A percentile compares a stretch with the other conserved stretches of the same genome.
phyloP scores from a whole-genome alignment of 2,113 vertebrate species.

The Xenus cinereus region DNA sequence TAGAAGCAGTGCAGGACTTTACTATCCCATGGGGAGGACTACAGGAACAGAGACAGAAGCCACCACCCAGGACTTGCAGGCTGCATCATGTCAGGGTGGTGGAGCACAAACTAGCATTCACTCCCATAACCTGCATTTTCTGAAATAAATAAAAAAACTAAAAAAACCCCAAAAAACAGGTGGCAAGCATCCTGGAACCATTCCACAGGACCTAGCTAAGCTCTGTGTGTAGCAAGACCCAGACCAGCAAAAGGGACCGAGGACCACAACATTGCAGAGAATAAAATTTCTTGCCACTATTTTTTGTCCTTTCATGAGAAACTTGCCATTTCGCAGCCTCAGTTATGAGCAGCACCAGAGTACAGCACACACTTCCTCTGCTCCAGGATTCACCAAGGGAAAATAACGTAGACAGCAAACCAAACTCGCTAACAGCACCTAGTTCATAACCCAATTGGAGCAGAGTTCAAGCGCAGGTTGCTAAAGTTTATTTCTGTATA shows the following conservation, averaged over 20 bases:
- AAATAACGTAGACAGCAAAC: not conserved
- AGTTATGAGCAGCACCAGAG: rapidly evolving
- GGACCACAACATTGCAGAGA: not conserved
- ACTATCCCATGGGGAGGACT: not conserved
- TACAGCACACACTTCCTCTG: not conserved
- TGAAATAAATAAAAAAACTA: too few relatives aligned
- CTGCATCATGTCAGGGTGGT: not conserved
- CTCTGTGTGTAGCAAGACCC: not conserved
- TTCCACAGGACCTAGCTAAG: not conserved
- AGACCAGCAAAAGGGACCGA: not conserved
- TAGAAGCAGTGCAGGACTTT: not conserved
- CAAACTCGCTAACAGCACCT: not conserved
- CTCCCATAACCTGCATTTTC: not conserved
- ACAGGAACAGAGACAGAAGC: not conserved
- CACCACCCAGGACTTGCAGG: not conserved
- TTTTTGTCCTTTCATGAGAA: not conserved
- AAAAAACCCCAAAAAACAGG: not conserved
- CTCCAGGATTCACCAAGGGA: not conserved
- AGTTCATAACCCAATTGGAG: not conserved
- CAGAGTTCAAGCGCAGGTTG: not conserved
- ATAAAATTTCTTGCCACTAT: not conserved
- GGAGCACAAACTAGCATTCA: not conserved
- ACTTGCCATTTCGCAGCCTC: not conserved
- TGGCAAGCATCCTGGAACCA: not conserved
- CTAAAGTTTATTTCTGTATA: not conserved